A percentile compares a stretch with the other conserved stretches of the same genome.
phyloP scores from a whole-genome alignment of 2,797 vertebrate genomes.

The Aplochiton taeniatus region DNA sequence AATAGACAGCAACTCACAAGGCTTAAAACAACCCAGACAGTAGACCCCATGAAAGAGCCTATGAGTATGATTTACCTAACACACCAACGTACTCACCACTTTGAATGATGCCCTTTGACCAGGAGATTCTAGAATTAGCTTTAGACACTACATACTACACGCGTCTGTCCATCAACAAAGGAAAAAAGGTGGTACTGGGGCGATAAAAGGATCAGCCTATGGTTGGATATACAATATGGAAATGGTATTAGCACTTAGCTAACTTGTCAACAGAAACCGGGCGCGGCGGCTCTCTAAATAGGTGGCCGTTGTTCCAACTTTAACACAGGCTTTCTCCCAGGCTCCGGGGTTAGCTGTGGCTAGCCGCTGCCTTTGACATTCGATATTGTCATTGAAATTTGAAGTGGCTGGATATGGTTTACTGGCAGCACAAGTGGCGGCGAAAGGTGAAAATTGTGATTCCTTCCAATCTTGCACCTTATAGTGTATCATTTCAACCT shows the following conservation, averaged over 20 bases:
- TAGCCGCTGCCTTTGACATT: constrained; percentile 19
- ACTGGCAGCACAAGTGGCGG: neutral
- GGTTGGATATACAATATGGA: constrained; percentile 22
- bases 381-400: neutral
- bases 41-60: neutral
- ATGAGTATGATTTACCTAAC: constrained; percentile 16
- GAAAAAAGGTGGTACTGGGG: neutral
- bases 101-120: constrained; percentile 26
- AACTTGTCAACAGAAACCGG: constrained; percentile 2
- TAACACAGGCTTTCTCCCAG: neutral
- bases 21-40: too few relatives aligned
- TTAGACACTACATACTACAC: constrained; percentile 10
- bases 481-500: too few relatives aligned
- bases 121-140: constrained; percentile 29
- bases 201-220: neutral
- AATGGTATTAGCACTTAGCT: constrained; percentile 18
- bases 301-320: neutral
- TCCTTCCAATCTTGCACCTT: too few relatives aligned
- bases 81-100: neutral
- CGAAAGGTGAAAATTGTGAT: too few relatives aligned
- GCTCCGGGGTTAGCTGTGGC: constrained; percentile 9
- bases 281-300: neutral
- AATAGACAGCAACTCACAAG: too few relatives aligned
- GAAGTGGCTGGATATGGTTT: neutral
- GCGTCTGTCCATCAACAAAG: constrained; percentile 13